Conservation (phyloP, 2,797 vertebrate species). For the Bryconaethiops microstoma region DNA sequence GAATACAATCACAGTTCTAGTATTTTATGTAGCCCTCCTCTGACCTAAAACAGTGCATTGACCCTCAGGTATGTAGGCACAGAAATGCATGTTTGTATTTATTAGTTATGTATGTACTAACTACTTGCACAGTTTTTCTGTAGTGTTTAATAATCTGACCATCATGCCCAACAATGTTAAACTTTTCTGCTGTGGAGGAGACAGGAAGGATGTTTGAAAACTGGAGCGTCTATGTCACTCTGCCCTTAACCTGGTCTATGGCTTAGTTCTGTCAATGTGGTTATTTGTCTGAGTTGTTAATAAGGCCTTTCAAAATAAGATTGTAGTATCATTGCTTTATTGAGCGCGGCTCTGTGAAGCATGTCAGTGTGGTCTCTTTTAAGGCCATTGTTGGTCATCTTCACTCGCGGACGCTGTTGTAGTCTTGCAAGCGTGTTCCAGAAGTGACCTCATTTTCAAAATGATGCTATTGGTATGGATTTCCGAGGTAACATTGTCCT, state of each 20-base stretch:
- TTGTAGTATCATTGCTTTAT: conserved; percentile 45
- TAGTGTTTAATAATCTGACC: not conserved
- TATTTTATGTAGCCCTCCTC: not conserved
- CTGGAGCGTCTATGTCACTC: conserved; percentile 49
- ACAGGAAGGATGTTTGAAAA: conserved; percentile 51
- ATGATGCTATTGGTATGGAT: not conserved
- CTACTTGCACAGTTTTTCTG: not conserved
- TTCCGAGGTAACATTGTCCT: not conserved
- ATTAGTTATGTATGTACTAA: not conserved
- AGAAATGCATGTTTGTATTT: not conserved
- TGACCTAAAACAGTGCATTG: not conserved
- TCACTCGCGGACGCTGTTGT: conserved; percentile 23
- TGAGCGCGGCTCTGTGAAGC: conserved; percentile 24
- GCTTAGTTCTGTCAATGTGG: conserved; percentile 52
- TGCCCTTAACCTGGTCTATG: conserved; percentile 50
- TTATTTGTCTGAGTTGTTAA: conserved; percentile 51
- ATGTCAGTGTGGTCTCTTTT: conserved; percentile 31
- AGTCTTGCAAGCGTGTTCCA: conserved; percentile 25
- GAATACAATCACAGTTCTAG: not conserved
- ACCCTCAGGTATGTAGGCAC: not conserved
- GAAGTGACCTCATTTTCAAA: conserved; percentile 33
- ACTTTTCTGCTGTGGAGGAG: conserved; percentile 9
- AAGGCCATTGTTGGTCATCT: conserved; percentile 37
- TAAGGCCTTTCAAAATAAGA: conserved; percentile 40
- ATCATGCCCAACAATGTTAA: not conserved